Evolutionary conservation across 2,797 vertebrate genomes (phyloP).

Genomic region (Vireo griseus): DNA sequence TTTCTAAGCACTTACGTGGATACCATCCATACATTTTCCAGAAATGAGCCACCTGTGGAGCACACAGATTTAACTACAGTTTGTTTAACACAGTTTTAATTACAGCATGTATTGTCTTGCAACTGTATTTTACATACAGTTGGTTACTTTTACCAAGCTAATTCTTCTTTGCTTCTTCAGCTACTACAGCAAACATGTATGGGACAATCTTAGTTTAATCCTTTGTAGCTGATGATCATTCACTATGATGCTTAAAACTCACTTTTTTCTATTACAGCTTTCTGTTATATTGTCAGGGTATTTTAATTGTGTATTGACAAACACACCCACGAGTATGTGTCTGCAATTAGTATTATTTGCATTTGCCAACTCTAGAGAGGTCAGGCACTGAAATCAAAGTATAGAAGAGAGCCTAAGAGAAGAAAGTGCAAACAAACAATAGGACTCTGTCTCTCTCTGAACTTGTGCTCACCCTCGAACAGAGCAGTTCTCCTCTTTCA

Average conservation of each 20-base stretch:
- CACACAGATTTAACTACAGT: neutral
- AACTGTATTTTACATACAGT: neutral
- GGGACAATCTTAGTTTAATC: neutral
- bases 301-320: neutral
- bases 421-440: neutral
- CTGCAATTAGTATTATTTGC: neutral
- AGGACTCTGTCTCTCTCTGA: neutral
- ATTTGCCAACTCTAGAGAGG: neutral
- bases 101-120: neutral
- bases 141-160: neutral
- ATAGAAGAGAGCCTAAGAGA: neutral
- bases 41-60: neutral
- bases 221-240: neutral
- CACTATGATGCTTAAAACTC: neutral
- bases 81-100: neutral
- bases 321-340: neutral
- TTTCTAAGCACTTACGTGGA: neutral
- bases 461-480: fast-evolving
- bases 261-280: neutral
- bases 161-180: neutral
- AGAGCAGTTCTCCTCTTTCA: neutral
- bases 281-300: neutral
- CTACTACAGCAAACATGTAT: neutral
- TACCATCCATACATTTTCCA: neutral
- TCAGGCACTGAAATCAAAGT: neutral